Evolutionary conservation across 2,797 vertebrate genomes (phyloP).

Genomic region (Sebastes minor): DNA sequence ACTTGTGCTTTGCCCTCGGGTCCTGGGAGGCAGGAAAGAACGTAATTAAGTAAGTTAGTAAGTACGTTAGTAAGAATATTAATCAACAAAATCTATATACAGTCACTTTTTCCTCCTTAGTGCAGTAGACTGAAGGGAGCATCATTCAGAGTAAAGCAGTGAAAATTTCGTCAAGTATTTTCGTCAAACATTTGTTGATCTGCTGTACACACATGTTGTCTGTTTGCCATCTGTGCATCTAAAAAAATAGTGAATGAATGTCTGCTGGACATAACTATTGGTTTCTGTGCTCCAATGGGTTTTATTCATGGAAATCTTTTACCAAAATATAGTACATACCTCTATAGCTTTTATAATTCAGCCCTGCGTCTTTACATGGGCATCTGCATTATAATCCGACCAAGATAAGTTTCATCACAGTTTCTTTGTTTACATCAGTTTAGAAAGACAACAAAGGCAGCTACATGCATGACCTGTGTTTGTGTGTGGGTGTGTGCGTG

Average conservation of each 20-base stretch:
- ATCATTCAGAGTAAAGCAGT: background rate
- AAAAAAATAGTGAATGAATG: background rate
- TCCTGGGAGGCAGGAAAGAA: slow-evolving; percentile 79
- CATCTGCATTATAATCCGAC: background rate
- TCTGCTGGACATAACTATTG: background rate
- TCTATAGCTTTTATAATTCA: background rate
- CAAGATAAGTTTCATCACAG: background rate
- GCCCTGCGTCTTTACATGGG: background rate
- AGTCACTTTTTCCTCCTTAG: background rate
- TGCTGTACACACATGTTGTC: background rate
- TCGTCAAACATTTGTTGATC: background rate
- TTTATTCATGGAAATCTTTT: background rate
- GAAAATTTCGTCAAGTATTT: background rate
- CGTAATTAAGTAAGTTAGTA: background rate
- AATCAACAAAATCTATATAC: background rate
- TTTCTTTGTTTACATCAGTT: background rate
- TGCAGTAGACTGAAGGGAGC: background rate
- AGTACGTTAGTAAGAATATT: background rate
- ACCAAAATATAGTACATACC: background rate
- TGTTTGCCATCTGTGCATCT: background rate
- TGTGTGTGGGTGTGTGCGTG: background rate
- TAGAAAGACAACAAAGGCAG: background rate
- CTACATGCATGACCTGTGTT: background rate
- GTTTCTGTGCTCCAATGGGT: background rate
- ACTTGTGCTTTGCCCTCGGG: slow-evolving; percentile 95